Conservation (phyloP, 2,888 invertebrate genomes). For the Xylota sylvarum region DNA sequence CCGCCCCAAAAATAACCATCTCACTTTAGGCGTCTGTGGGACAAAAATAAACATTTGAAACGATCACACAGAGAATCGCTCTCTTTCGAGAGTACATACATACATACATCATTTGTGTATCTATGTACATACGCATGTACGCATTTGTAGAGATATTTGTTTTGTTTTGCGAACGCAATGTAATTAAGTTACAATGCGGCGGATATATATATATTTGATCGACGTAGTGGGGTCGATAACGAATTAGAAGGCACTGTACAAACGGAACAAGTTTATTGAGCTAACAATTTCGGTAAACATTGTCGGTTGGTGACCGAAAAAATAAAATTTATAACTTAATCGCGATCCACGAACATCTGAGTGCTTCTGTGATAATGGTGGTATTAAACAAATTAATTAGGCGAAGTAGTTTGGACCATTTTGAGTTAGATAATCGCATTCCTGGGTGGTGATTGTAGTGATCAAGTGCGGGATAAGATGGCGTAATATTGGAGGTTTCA, state of each 20-base stretch:
- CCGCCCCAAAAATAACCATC: conserved; percentile 12
- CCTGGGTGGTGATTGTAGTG: neutral
- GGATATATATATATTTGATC: conserved; percentile 7
- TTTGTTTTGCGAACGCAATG: neutral
- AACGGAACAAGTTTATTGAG: conserved; percentile 23
- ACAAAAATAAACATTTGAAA: conserved; percentile 50
- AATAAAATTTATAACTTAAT: conserved; percentile 3
- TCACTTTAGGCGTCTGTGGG: neutral
- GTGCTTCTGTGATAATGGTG: conserved; percentile 20
- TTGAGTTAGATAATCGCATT: neutral
- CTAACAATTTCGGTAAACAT: conserved; percentile 35
- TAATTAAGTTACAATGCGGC: conserved; percentile 29
- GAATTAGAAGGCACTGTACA: conserved; percentile 11
- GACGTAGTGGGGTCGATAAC: neutral
- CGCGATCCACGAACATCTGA: neutral
- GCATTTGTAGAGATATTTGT: conserved; percentile 8
- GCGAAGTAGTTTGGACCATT: neutral
- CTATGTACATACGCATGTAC: conserved; percentile 9
- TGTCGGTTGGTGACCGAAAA: neutral
- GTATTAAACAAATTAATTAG: conserved; percentile 40
- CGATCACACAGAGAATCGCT: neutral
- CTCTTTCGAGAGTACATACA: neutral
- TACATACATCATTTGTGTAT: conserved; percentile 4
- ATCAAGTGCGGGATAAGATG: neutral
- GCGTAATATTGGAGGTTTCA: no score